Percentiles rank a stretch among this genome's conserved stretches.
These are phyloP conservation scores for Diarsia mendica DNA, from an alignment of 2,888 invertebrate genomes.

Conservation along the genomic window DNA sequence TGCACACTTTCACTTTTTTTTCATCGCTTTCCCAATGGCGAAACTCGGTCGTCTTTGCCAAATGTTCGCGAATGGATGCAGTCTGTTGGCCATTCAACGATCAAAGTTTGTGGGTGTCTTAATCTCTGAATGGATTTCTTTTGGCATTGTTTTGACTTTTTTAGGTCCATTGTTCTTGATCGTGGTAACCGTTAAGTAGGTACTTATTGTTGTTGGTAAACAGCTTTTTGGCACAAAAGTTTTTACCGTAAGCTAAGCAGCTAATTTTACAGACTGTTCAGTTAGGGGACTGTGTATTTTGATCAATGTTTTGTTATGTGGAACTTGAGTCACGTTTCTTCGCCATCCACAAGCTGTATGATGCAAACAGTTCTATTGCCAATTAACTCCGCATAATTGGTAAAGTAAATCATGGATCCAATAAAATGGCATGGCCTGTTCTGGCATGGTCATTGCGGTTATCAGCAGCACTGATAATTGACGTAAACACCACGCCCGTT, in stretches of 20 bases:
- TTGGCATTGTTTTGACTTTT: slow-evolving; percentile 70
- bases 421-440: slow-evolving; percentile 53
- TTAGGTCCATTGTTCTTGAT: slow-evolving; percentile 63
- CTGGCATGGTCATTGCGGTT: slow-evolving; percentile 54
- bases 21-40: slow-evolving; percentile 86
- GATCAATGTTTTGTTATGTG: slow-evolving; percentile 11
- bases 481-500: slow-evolving; percentile 54
- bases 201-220: slow-evolving; percentile 53
- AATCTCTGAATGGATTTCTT: slow-evolving; percentile 66
- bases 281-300: slow-evolving; percentile 11
- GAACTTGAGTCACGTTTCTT: slow-evolving; percentile 15
- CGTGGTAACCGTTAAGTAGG: slow-evolving; percentile 52
- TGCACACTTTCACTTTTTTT: slow-evolving; percentile 86
- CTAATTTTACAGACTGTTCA: slow-evolving; percentile 15
- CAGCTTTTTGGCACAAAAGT: slow-evolving; percentile 46
- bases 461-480: slow-evolving; percentile 55
- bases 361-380: slow-evolving; percentile 2
- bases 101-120: slow-evolving; percentile 63
- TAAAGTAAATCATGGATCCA: slow-evolving; percentile 32
- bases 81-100: slow-evolving; percentile 62
- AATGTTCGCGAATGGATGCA: slow-evolving; percentile 78
- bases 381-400: slow-evolving; percentile 18
- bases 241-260: slow-evolving; percentile 33
- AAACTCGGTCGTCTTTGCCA: slow-evolving; percentile 84
- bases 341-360: background rate